Evolutionary conservation across 1,140 invertebrate species (phyloP).

Genomic region (Agrilus planipennis): DNA sequence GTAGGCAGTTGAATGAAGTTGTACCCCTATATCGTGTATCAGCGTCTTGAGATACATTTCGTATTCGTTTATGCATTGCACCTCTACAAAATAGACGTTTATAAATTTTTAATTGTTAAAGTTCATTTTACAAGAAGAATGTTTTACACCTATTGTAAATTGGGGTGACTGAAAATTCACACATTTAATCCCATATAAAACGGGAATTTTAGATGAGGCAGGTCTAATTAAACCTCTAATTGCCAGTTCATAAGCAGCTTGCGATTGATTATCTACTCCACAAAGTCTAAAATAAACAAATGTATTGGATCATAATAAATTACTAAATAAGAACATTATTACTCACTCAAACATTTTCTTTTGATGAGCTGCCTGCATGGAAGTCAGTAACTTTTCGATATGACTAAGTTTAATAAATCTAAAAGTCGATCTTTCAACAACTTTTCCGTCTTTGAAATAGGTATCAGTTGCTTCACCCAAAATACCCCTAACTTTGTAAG

Average conservation of each 20-base stretch:
- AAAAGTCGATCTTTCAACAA: constrained; percentile 60
- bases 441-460: constrained; percentile 57
- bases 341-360: constrained; percentile 72
- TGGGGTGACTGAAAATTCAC: constrained; percentile 67
- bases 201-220: constrained; percentile 48
- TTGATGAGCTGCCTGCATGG: constrained; percentile 72
- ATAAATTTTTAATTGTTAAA: background rate
- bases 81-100: constrained; percentile 43
- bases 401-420: constrained; percentile 49
- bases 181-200: constrained; percentile 82
- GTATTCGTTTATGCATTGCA: constrained; percentile 74
- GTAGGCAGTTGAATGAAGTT: constrained; percentile 65
- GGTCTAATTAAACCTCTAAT: constrained; percentile 67
- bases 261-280: constrained; percentile 68
- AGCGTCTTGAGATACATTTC: constrained; percentile 60
- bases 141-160: constrained; percentile 65
- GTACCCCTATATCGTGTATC: constrained; percentile 67
- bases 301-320: background rate
- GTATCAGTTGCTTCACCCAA: constrained; percentile 70
- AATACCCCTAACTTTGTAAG: constrained; percentile 64
- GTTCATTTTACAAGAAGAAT: background rate
- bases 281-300: constrained; percentile 43
- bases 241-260: constrained; percentile 82
- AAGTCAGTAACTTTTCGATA: constrained; percentile 58
- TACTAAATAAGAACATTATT: background rate